Evolutionary conservation across 2,797 vertebrate genomes (phyloP).

Genomic region (Enteromius afrohamiltoni): DNA sequence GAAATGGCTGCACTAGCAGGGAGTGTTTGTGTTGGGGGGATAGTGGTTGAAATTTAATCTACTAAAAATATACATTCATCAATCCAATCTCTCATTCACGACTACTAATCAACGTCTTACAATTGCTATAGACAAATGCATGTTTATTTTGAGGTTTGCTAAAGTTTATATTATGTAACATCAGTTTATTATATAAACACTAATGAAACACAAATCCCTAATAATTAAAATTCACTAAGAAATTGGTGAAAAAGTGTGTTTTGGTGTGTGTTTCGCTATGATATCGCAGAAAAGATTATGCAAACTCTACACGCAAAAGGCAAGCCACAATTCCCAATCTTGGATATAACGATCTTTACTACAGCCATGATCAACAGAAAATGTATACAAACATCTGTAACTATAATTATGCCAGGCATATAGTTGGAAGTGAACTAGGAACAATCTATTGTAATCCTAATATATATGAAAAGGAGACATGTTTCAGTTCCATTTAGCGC

Average conservation of each 20-base stretch:
- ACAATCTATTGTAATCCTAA: not conserved
- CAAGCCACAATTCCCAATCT: not conserved
- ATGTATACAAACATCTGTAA: not conserved
- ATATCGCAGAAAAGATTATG: not conserved
- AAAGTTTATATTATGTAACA: not conserved
- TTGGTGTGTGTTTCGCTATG: not conserved
- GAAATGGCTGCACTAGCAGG: slow-evolving; percentile 31
- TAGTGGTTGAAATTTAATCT: slow-evolving; percentile 35
- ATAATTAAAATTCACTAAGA: not conserved
- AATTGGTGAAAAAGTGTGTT: not conserved
- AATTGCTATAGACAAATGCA: not conserved
- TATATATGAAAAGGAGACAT: not conserved
- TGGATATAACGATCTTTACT: not conserved
- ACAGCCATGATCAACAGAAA: not conserved
- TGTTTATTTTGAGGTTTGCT: not conserved
- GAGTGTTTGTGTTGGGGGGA: slow-evolving; percentile 30
- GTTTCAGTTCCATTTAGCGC: not conserved
- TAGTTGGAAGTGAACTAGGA: not conserved
- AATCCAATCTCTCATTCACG: slow-evolving; percentile 8
- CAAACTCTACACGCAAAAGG: not conserved
- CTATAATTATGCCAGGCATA: not conserved
- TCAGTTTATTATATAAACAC: not conserved
- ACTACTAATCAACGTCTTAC: slow-evolving; percentile 24
- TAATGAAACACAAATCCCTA: not conserved
- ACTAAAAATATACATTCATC: slow-evolving; percentile 42